Base-by-base conservation (phyloP, 2,888 invertebrate genomes). In the Dicyrtoma fusca region DNA sequence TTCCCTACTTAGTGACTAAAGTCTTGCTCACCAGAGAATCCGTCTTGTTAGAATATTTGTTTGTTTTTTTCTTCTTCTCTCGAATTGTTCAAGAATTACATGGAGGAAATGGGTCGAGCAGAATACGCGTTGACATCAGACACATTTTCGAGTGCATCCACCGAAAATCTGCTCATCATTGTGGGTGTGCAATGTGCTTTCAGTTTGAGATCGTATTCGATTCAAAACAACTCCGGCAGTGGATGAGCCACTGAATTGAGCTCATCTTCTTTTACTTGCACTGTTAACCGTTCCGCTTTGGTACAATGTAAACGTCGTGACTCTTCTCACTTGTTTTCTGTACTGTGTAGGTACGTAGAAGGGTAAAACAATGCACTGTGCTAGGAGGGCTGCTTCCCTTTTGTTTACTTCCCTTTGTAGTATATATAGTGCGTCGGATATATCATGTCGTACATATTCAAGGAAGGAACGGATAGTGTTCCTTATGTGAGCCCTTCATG, bases 101-200 rank as follows among this genome's bases (percentile, higher is more conserved):
- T 55, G 23, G 49, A 68, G 68, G 25, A 68, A 57, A 68, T 68
- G 59, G 68, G 68, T 68, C 68, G 25, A 44, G 25, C 44, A 42
- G 47, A 68, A 49, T 34, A 51, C 25, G 25, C 4, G 45, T 66
- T 57, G 68, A 68, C 68, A 68, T 57, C 68, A 68, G 57, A 69
- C 62, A 55, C 57, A 62, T 69, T 72, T 72, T 68, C 72, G 26
- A 69, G 74, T 71, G 64, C 74, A 73, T 53, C 62, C 51, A 66
- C 65, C 62, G 73, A 70, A 61, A 49, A 74, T 62, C 51, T 66
- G 61, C 70, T 65, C 62, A 66, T 74, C 74, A 71, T 74, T 47
- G 34, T 49, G 62, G 51, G 51, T 61, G 55, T 66, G 34, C 11
- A 17, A 4, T 49, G 49, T 49, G 17, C 17, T 13, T 13, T 44